Conservation (phyloP, 2,113 vertebrate genomes). For the Syrmaticus mikado region DNA sequence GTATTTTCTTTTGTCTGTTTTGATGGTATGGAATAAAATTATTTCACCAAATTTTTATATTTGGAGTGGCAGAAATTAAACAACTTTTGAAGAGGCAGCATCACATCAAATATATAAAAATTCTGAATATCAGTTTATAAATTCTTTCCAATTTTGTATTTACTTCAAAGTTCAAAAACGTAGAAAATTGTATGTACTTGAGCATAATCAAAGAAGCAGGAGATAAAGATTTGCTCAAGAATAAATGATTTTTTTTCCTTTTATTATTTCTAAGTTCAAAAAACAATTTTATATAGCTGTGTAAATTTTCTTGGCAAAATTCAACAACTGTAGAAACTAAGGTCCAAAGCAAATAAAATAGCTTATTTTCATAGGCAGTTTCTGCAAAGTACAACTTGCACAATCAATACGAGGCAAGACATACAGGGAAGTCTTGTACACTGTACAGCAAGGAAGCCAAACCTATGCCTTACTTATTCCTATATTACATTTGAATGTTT, state of each 20-base stretch:
- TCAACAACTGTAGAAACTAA: neutral
- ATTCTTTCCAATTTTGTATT: neutral
- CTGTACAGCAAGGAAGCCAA: neutral
- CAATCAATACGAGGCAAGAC: neutral
- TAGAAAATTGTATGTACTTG: neutral
- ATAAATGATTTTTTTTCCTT: neutral
- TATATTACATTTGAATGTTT: neutral
- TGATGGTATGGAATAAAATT: neutral
- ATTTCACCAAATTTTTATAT: too few relatives aligned
- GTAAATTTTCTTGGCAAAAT: neutral
- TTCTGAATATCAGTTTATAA: neutral
- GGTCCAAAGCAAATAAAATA: neutral
- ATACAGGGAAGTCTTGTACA: neutral
- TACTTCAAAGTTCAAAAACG: slow-evolving; percentile 12
- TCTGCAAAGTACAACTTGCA: neutral
- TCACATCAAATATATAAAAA: neutral
- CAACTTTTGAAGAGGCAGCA: slow-evolving; percentile 15
- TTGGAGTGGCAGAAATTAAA: neutral
- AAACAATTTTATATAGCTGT: neutral
- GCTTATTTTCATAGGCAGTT: neutral
- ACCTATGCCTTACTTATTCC: neutral
- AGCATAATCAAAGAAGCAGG: slow-evolving; percentile 4
- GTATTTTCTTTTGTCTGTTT: slow-evolving; percentile 41
- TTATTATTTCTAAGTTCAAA: neutral
- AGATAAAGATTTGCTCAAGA: neutral